Evolutionary conservation across 2,888 invertebrate genomes (phyloP).

Genomic region (Chrysina gloriosa): DNA sequence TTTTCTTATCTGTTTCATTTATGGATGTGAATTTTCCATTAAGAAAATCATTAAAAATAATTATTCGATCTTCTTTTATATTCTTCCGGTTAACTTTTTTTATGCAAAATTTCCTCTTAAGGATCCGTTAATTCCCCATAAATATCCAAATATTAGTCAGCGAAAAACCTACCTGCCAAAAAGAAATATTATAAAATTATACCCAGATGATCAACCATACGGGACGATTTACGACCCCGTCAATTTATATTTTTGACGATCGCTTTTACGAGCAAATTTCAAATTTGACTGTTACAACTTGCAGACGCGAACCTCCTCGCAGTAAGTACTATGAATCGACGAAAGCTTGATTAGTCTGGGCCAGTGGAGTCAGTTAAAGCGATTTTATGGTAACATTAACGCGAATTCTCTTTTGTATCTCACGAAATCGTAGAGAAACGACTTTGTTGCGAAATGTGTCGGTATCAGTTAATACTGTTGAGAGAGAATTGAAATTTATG

Average conservation of each 20-base stretch:
- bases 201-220: not conserved
- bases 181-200: not conserved
- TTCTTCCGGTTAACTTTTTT: too few species aligned
- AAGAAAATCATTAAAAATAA: too few species aligned
- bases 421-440: not conserved
- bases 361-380: not conserved
- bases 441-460: not conserved
- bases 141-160: too few species aligned
- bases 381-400: not conserved
- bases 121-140: too few species aligned
- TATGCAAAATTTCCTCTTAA: too few species aligned
- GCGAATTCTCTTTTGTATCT: not conserved
- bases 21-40: too few species aligned
- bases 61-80: too few species aligned
- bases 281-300: conserved; percentile 5
- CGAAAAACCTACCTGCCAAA: not conserved
- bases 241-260: not conserved
- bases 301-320: not conserved
- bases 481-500: too few species aligned
- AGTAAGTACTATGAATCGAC: not conserved
- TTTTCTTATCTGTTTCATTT: too few species aligned
- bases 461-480: too few species aligned
- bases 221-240: not conserved
- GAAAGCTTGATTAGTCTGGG: not conserved
- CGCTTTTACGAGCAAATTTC: not conserved